Percentiles rank a stretch among this genome's conserved stretches.
Evolutionary conservation across 2,888 invertebrate genomes (phyloP).

Genomic region (Allygus modestus): DNA sequence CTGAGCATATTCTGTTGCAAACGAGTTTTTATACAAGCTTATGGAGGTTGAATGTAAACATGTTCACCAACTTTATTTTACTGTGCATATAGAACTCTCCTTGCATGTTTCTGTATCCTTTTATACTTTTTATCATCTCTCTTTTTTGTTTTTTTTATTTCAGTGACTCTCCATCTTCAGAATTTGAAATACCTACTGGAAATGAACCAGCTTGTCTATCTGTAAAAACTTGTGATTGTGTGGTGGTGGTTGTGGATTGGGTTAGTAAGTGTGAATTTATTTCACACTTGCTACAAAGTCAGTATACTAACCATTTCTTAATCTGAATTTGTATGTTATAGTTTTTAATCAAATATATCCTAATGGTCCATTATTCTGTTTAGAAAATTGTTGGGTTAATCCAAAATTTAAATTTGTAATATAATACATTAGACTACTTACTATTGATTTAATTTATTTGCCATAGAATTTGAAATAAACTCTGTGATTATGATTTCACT

Average conservation of each 20-base stretch:
- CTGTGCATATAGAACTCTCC: not conserved
- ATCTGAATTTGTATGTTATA: not conserved
- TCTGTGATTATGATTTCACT: too few species aligned
- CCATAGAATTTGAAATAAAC: too few species aligned
- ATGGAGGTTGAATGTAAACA: not conserved
- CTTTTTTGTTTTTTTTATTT: conserved; percentile 29
- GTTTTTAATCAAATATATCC: not conserved
- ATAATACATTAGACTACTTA: too few species aligned
- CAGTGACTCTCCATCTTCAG: conserved; percentile 7
- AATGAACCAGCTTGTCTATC: not conserved
- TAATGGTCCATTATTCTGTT: too few species aligned
- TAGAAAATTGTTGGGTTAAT: too few species aligned
- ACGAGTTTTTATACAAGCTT: not conserved
- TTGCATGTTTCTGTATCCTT: conserved; percentile 41
- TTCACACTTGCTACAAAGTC: conserved; percentile 18
- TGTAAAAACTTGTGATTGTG: conserved; percentile 4
- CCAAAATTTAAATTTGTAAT: too few species aligned
- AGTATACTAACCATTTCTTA: not conserved
- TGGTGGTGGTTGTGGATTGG: conserved; percentile 12
- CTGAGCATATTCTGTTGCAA: not conserved
- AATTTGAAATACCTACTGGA: not conserved
- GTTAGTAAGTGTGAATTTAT: conserved; percentile 15
- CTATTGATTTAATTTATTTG: too few species aligned
- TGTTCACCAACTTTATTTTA: not conserved
- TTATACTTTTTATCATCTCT: not conserved